These are phyloP conservation scores for Parnassius apollo DNA, from an alignment of 2,888 invertebrate species.

Conservation along the genomic window DNA sequence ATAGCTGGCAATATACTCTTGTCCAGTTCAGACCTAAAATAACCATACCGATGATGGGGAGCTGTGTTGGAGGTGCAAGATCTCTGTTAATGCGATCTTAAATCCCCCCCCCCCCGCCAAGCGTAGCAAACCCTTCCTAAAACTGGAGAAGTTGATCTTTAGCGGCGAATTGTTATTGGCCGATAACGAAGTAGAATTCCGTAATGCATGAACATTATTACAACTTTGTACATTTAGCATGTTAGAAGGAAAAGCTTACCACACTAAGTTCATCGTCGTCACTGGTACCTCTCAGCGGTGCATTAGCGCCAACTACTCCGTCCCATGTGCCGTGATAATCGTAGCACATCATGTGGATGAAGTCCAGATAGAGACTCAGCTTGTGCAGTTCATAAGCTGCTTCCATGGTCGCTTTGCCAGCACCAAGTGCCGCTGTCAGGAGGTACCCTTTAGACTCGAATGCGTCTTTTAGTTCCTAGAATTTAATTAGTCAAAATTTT, in stretches of 20 bases:
- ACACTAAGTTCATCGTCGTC: slow-evolving; percentile 83
- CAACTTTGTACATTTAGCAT: too few species aligned
- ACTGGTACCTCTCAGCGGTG: slow-evolving; percentile 83
- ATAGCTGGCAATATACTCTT: too few species aligned
- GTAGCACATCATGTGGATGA: slow-evolving; percentile 93
- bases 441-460: slow-evolving; percentile 85
- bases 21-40: too few species aligned
- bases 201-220: too few species aligned
- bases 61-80: too few species aligned
- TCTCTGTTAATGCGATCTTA: too few species aligned
- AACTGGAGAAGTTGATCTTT: too few species aligned
- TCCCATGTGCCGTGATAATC: slow-evolving; percentile 95
- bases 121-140: too few species aligned
- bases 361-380: slow-evolving; percentile 85
- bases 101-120: too few species aligned
- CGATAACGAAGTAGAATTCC: too few species aligned
- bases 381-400: slow-evolving; percentile 88
- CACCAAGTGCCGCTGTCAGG: slow-evolving; percentile 91
- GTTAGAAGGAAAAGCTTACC: slow-evolving; percentile 68
- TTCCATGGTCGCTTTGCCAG: slow-evolving; percentile 87
- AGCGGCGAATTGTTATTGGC: too few species aligned
- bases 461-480: slow-evolving; percentile 86
- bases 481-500: background rate
- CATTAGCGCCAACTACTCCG: slow-evolving; percentile 86
- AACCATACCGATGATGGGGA: too few species aligned